Evolutionary conservation across 2,797 vertebrate genomes (phyloP), one percentile per base, ranked within the genome.

Genomic region (Cichlasoma orientale): DNA sequence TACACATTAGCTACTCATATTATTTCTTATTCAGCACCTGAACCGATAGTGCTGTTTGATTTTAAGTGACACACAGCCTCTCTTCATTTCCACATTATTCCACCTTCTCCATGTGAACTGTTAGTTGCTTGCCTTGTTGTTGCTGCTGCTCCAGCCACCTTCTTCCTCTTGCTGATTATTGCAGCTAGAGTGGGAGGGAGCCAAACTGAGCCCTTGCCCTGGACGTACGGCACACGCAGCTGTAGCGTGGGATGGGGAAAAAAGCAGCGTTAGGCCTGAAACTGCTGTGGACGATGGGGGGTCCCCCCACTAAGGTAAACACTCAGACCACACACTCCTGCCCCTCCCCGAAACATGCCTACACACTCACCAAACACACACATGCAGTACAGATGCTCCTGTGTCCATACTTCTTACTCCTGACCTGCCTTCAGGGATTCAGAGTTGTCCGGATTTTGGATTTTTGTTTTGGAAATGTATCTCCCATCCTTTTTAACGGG

Each of bases 101-200:
- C 93, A 95, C 89, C 89, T 85, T 89, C 93, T 93, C 92, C 94
- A 94, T 95, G 84, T 94, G 90, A 94, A 92, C 92, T 94, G 94
- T 95, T 93, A 95, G 93, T 93, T 95, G 94, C 94, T 95, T 96
- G 95, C 93, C 89, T 94, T 95, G 94, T 95, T 95, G 92, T 95
- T 96, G 91, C 94, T 95, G 94, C 95, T 94, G 94, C 95, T 95
- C 94, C 95, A 96, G 95, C 94, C 95, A 95, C 94, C 90, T 96
- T 96, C 94, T 96, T 95, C 95, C 95, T 96, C 95, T 96, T 94
- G 95, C 96, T 96, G 94, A 96, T 95, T 96, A 96, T 95, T 95
- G 91, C 96, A 96, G 95, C 96, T 96, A 95, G 94, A 96, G 94
- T 96, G 95, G 95, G 94, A 94, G 94, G 93, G 92, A 95, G 94